Base-by-base conservation (phyloP, 2,113 vertebrate species). In the Actenoides hombroni region DNA sequence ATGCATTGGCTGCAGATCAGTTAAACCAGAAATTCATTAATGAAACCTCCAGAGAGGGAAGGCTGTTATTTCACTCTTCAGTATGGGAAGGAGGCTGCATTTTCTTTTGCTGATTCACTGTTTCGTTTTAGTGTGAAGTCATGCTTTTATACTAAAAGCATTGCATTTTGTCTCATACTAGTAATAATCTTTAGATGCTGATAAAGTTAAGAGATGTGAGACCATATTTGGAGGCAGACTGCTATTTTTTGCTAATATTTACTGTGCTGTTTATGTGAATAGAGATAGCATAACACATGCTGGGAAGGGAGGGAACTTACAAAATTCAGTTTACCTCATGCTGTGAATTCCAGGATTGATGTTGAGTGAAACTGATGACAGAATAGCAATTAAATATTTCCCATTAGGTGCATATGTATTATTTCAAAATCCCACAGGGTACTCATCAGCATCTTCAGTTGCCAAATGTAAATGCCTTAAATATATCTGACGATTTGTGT, bases 1-100 rank as follows among this genome's bases (percentile, higher is more conserved):
- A 53, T 7, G 9, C 87, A 69, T 96, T 49, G 28, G 89, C 88
- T 94, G 93, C 82, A 85, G 64, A 73, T 97, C 97, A 98, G 97
- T 98, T 98, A 98, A 97, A 97, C 90, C 59, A 87, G 83, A 92
- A 98, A 98, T 97, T 98, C 96, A 97, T 98, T 98, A 97, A 73
- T 51, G 74, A 96, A 97, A 51, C 76, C 97, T 97, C 97, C 60
- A 86, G 97, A 96, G 98, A 96, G 98, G 96, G 61, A 93, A 95
- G 42, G 48, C 86, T 89, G 46, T 71, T 95, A 56, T 83, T 96
- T 96, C 60, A 31, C 31, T 74, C 53, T 93, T 89, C 75, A 82
- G 25, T 80, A 14, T 31, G 21, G 35, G 46, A 20, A 86, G 48
- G 42, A 95, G 73, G 59, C 88, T 84, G 40, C n/a, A 9, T 83